Conservation (phyloP, 2,113 vertebrate species). For the Cnemophilus loriae region DNA sequence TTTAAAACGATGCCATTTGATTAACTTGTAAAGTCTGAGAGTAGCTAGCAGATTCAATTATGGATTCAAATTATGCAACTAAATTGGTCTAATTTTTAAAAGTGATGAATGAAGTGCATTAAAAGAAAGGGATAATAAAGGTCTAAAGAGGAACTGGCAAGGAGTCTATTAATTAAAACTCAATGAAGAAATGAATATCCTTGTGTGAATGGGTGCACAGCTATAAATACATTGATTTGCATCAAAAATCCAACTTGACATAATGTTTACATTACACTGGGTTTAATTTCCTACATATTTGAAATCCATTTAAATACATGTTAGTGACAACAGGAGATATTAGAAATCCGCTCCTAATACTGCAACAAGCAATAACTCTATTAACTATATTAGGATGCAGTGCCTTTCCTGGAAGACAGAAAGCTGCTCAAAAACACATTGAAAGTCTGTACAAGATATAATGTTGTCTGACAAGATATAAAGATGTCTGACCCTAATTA, state of each 20-base stretch:
- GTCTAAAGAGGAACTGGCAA: conserved; percentile 47
- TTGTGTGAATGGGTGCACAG: neutral
- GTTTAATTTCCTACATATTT: neutral
- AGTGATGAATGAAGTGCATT: conserved; percentile 70
- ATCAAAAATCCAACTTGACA: neutral
- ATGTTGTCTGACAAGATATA: neutral
- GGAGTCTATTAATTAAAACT: conserved; percentile 43
- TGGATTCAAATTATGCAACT: conserved; percentile 72
- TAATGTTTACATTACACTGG: neutral
- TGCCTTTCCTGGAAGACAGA: neutral
- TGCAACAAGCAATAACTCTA: neutral
- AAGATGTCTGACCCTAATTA: neutral
- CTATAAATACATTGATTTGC: neutral
- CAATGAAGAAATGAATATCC: neutral
- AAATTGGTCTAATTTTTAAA: conserved; percentile 76
- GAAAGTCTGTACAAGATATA: neutral
- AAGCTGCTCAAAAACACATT: neutral
- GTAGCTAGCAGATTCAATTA: conserved; percentile 75
- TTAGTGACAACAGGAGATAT: neutral
- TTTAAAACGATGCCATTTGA: conserved; percentile 61
- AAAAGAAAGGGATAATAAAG: conserved; percentile 44
- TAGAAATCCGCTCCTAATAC: neutral
- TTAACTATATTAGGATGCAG: neutral
- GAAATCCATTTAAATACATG: neutral
- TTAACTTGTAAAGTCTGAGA: conserved; percentile 70